Evolutionary conservation across 2,797 vertebrate species (phyloP).

Genomic region (Tadarida brasiliensis): DNA sequence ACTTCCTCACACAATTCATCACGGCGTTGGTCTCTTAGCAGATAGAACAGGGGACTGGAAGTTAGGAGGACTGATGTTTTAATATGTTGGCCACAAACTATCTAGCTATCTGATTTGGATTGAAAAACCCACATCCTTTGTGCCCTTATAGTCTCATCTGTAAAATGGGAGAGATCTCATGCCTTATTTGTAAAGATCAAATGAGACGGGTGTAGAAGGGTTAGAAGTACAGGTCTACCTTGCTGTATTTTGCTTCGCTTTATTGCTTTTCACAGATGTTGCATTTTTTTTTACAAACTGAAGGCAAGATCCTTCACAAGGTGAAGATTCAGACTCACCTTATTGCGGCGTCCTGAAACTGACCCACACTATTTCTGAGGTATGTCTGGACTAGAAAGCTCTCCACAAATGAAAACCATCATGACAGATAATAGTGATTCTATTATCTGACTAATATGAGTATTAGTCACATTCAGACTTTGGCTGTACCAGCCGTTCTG

Average conservation of each 20-base stretch:
- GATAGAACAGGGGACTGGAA: not conserved
- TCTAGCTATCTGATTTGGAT: not conserved
- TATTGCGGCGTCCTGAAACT: not conserved
- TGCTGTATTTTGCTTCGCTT: too few species aligned
- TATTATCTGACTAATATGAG: not conserved
- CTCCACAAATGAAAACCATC: not conserved
- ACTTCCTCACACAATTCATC: not conserved
- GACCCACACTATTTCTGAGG: not conserved
- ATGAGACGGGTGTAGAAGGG: not conserved
- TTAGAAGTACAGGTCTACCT: not conserved
- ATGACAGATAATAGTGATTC: not conserved
- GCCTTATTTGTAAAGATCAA: not conserved
- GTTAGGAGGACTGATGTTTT: not conserved
- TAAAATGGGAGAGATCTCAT: not conserved
- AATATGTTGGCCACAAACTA: not conserved
- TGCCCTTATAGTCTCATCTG: not conserved
- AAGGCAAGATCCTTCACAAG: not conserved
- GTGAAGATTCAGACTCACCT: not conserved
- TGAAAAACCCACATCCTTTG: not conserved
- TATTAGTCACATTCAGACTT: not conserved
- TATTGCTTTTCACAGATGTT: not conserved
- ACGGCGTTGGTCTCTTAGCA: not conserved
- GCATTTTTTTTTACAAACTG: not conserved
- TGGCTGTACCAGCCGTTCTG: not conserved
- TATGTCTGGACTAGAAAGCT: conserved; percentile 5